These are phyloP conservation scores for Notoglanidium macrostoma DNA, from an alignment of 2,797 vertebrate genomes.

Conservation along the genomic window DNA sequence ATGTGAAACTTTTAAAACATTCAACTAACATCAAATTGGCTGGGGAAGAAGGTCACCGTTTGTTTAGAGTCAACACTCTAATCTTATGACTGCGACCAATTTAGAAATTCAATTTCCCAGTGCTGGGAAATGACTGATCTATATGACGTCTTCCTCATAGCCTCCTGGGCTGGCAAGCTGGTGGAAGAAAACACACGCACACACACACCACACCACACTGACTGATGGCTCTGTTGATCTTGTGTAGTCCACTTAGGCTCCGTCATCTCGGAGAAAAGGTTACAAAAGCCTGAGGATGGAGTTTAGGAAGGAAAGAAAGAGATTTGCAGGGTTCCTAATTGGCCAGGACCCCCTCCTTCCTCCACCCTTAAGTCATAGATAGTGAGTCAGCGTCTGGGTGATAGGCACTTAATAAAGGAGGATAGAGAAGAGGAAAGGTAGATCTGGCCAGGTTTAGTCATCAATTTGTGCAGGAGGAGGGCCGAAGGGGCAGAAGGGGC, in stretches of 20 bases:
- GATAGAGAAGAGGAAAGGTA: conserved; percentile 58
- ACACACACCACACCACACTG: conserved; percentile 25
- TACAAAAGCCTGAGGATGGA: conserved; percentile 39
- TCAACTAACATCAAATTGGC: conserved; percentile 3
- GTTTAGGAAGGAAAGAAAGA: conserved; percentile 43
- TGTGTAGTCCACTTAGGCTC: conserved; percentile 44
- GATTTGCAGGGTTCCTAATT: conserved; percentile 58
- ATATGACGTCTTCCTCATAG: conserved; percentile 42
- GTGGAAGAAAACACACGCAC: conserved; percentile 35
- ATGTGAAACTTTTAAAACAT: conserved; percentile 4
- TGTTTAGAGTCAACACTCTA: conserved; percentile 31
- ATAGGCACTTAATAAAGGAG: conserved; percentile 67
- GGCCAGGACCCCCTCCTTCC: conserved; percentile 55
- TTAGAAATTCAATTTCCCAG: conserved; percentile 49
- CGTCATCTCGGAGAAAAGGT: conserved; percentile 45
- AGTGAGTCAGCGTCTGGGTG: conserved; percentile 71
- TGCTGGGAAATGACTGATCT: conserved; percentile 53
- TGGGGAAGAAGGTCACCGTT: conserved; percentile 30
- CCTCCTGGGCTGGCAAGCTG: conserved; percentile 24
- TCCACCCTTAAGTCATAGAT: conserved; percentile 24
- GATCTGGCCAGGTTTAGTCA: conserved; percentile 70
- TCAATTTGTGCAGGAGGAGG: conserved; percentile 30
- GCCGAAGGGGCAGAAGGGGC: conserved; percentile 65
- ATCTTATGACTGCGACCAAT: conserved; percentile 45
- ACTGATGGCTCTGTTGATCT: conserved; percentile 54